Percentiles rank a stretch among this genome's conserved stretches.
Evolutionary conservation across 2,888 invertebrate species (phyloP).

Genomic region (Thumatha senex): DNA sequence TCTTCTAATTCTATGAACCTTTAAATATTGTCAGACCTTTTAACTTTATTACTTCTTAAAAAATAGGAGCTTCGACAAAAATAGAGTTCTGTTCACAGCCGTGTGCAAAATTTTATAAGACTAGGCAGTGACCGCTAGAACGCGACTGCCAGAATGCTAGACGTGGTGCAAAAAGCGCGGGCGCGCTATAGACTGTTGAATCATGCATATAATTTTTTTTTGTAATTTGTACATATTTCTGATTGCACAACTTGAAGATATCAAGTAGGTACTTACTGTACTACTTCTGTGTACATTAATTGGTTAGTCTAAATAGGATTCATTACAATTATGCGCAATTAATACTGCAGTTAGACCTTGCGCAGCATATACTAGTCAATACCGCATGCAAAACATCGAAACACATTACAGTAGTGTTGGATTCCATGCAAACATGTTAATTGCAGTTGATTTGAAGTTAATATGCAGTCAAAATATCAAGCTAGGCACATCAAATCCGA

Average conservation of each 20-base stretch:
- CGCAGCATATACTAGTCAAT: constrained; percentile 21
- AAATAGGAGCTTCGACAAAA: too few relatives aligned
- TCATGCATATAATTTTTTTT: constrained; percentile 52
- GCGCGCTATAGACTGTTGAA: constrained; percentile 36
- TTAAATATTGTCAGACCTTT: too few relatives aligned
- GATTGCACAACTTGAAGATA: constrained; percentile 66
- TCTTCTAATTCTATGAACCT: too few relatives aligned
- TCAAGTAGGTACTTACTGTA: constrained; percentile 22
- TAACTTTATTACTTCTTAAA: too few relatives aligned
- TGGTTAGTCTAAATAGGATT: constrained; percentile 16
- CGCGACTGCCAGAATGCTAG: too few relatives aligned
- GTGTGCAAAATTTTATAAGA: too few relatives aligned
- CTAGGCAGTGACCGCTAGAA: too few relatives aligned
- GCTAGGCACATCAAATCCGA: constrained; percentile 8
- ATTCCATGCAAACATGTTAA: constrained; percentile 34
- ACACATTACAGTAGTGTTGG: constrained; percentile 6
- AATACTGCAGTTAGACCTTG: background rate
- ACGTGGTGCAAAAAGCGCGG: too few relatives aligned
- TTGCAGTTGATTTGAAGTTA: constrained; percentile 66
- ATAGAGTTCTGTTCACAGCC: too few relatives aligned
- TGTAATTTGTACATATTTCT: constrained; percentile 68
- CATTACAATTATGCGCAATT: constrained; percentile 5
- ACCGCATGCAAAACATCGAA: constrained; percentile 11
- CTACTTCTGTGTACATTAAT: constrained; percentile 4
- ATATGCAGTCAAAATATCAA: constrained; percentile 20